These are phyloP conservation scores for Psilopsiagon aymara DNA, from an alignment of 2,113 vertebrate genomes.

Conservation along the genomic window DNA sequence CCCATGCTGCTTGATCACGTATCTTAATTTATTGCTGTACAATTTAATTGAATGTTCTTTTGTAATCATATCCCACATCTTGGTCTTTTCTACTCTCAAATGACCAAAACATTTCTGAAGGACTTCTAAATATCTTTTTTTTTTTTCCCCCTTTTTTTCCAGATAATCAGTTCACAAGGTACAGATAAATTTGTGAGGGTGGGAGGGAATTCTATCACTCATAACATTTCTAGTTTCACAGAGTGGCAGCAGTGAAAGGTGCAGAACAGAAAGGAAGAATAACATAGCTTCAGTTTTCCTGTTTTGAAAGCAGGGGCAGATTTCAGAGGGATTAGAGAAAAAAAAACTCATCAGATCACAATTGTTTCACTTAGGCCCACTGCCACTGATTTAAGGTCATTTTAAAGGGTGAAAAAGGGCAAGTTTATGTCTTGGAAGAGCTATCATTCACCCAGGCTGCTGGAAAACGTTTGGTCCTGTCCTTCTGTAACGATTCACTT, in stretches of 20 bases:
- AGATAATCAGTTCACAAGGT: background rate
- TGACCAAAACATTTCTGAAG: background rate
- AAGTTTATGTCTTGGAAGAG: background rate
- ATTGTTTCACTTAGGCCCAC: background rate
- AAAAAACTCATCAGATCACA: background rate
- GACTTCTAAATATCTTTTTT: background rate
- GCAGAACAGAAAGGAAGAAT: background rate
- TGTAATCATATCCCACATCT: background rate
- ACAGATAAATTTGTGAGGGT: background rate
- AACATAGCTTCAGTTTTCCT: background rate
- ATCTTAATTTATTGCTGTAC: conserved; percentile 8
- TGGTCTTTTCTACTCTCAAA: background rate
- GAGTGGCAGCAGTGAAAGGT: background rate
- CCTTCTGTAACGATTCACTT: background rate
- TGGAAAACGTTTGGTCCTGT: background rate
- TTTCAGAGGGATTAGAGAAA: background rate
- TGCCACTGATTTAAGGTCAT: background rate
- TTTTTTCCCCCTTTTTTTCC: background rate
- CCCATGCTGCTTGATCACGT: background rate
- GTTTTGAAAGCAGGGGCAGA: background rate
- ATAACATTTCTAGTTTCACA: background rate
- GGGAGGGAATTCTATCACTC: background rate
- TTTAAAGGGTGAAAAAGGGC: conserved; percentile 6
- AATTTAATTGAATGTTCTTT: conserved; percentile 13
- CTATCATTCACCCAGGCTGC: background rate